Conservation (phyloP, 2,797 vertebrate species). For the Gambusia yucatana region DNA sequence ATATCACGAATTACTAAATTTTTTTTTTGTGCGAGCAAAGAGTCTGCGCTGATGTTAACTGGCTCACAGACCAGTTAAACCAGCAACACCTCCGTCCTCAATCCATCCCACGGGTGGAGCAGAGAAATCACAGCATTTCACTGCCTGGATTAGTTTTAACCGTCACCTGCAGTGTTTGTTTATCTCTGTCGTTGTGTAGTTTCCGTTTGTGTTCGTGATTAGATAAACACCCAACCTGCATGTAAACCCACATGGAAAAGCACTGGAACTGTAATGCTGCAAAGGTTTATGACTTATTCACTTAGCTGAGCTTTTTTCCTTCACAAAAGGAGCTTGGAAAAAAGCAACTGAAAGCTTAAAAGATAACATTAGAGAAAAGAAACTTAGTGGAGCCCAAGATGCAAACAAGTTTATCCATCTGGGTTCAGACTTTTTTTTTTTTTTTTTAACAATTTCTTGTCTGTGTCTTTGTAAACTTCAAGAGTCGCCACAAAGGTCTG, state of each 20-base stretch:
- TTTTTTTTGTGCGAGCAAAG: neutral
- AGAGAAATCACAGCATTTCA: conserved; percentile 59
- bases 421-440: no score
- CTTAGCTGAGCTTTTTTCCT: neutral
- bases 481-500: neutral
- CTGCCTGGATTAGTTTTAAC: conserved; percentile 54
- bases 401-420: no score
- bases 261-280: neutral
- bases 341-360: neutral
- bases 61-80: conserved; percentile 64
- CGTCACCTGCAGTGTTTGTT: conserved; percentile 35
- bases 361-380: neutral
- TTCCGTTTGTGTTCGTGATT: conserved; percentile 16
- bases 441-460: no score
- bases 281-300: neutral
- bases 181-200: conserved; percentile 15
- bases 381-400: neutral
- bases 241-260: neutral
- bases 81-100: conserved; percentile 50
- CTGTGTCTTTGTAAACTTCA: no score
- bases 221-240: neutral
- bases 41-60: neutral
- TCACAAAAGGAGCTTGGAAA: neutral
- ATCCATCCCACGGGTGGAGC: conserved; percentile 65
- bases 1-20: neutral